Evolutionary conservation across 2,113 vertebrate species (phyloP), one percentile per base, ranked within the genome.

Genomic region (Ceuthmochares aereus): DNA sequence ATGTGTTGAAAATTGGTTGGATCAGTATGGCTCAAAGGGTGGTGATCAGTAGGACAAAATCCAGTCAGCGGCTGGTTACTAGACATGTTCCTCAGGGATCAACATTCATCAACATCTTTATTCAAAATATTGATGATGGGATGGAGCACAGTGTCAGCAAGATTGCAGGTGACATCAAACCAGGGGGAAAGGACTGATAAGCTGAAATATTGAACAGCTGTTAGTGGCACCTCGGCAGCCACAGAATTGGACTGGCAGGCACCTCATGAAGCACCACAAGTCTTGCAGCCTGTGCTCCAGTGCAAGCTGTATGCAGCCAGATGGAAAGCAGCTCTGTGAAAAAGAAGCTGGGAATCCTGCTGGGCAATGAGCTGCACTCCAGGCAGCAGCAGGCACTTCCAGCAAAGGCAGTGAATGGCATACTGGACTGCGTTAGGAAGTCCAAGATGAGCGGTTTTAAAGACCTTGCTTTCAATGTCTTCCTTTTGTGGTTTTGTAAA

Each of bases 291-390:
- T 12, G 23, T 40, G 34, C 58, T 52, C 26, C 68, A 52, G 7
- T 2, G 21, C 21, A 26, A 56, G 30, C 18, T 37, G 23, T 12
- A 9, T 9, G 12, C 86, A 76, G 22, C 22, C 6, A 0, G 12
- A 20, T 52, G 32, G 37, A 72, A 91, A 60, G 76, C 15, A 73
- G 49, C 34, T 51, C 29, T 37, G 34, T 1, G 1, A 32, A 76
- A 84, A 81, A 73, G 9, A 9, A 52, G 34, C 3, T 2, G 3
- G 42, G 42, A 91, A 89, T 54, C 11, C 59, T 64, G 49, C 20
- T 20, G 52, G 29, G 29, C 32, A 52, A 42, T 0, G 1, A 90
- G 30, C 3, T 75, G 37, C 30, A 36, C 0, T 0, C 9, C 23
- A 72, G 68, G 45, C 27, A 69, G 56, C 42, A 69, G 42, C 25